These are phyloP conservation scores for Sarcophaga carnaria DNA, from an alignment of 2,888 invertebrate species.

Conservation along the genomic window DNA sequence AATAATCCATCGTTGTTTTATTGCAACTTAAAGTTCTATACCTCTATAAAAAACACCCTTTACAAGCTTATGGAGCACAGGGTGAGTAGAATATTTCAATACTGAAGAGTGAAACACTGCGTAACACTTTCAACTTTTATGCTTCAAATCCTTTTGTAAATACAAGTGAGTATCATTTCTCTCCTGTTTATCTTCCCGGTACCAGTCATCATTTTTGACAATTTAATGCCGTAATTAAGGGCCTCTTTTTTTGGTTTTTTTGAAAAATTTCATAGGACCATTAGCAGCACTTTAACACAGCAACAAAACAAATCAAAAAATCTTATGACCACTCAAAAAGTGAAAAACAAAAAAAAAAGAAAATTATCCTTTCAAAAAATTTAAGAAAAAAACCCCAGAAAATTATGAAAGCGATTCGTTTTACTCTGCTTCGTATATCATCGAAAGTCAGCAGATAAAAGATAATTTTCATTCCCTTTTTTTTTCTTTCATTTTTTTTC, in stretches of 20 bases:
- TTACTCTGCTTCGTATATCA: not conserved
- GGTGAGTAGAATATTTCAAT: too few relatives aligned
- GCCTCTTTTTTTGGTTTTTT: slow-evolving; percentile 68
- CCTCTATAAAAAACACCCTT: too few relatives aligned
- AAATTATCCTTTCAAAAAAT: not conserved
- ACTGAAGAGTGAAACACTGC: too few relatives aligned
- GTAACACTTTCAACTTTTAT: too few relatives aligned
- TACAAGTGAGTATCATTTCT: slow-evolving; percentile 29
- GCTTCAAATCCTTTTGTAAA: not conserved
- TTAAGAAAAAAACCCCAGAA: slow-evolving; percentile 11
- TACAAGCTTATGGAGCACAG: too few relatives aligned
- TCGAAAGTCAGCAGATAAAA: slow-evolving; percentile 17
- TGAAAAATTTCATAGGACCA: slow-evolving; percentile 54
- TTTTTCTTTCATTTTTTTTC: slow-evolving; percentile 1
- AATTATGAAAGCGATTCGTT: slow-evolving; percentile 68
- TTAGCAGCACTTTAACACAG: slow-evolving; percentile 64
- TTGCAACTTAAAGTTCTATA: too few relatives aligned
- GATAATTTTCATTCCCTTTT: slow-evolving; percentile 10
- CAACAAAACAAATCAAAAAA: slow-evolving; percentile 55
- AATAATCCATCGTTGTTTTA: too few relatives aligned
- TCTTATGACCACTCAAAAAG: slow-evolving; percentile 32
- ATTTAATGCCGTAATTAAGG: slow-evolving; percentile 80
- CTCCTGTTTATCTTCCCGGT: slow-evolving; percentile 42
- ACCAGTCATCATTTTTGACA: slow-evolving; percentile 78
- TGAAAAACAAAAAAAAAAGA: not conserved